A percentile compares a stretch with the other conserved stretches of the same genome.
phyloP scores from a whole-genome alignment of 1,140 invertebrate species.

The Myzus persicae region DNA sequence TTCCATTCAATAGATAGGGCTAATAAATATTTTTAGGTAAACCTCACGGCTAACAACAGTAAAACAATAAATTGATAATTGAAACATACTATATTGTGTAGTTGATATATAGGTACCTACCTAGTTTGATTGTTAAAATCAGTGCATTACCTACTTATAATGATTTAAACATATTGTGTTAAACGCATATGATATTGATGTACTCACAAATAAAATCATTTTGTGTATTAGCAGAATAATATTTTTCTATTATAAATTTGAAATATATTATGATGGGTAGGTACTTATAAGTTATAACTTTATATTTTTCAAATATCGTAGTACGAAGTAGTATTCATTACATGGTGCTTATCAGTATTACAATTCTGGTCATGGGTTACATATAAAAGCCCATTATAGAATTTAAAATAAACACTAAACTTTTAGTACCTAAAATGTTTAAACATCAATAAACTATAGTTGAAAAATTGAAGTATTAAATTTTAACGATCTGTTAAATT shows the following conservation, averaged over 20 bases:
- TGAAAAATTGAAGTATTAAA: neutral
- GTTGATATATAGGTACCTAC: neutral
- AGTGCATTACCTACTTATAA: neutral
- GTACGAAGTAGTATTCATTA: too few species aligned
- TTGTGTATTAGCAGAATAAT: too few species aligned
- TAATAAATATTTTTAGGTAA: neutral
- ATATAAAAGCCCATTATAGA: neutral
- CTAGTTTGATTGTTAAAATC: neutral
- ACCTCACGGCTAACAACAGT: neutral
- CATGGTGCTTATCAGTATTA: neutral
- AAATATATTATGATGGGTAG: too few species aligned
- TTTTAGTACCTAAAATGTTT: neutral
- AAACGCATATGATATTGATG: too few species aligned
- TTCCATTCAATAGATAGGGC: neutral
- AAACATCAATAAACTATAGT: neutral
- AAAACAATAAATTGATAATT: neutral
- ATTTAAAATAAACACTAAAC: neutral
- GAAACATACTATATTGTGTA: neutral
- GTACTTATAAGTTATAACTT: neutral
- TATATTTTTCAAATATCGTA: neutral
- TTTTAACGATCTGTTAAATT: neutral
- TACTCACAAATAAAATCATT: too few species aligned
- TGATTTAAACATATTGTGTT: neutral
- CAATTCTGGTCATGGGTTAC: neutral
- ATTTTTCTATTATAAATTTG: too few species aligned